A percentile compares a stretch with the other conserved stretches of the same genome.
Evolutionary conservation across 1,140 invertebrate species (phyloP).

Genomic region (Eufriesea mexicana): DNA sequence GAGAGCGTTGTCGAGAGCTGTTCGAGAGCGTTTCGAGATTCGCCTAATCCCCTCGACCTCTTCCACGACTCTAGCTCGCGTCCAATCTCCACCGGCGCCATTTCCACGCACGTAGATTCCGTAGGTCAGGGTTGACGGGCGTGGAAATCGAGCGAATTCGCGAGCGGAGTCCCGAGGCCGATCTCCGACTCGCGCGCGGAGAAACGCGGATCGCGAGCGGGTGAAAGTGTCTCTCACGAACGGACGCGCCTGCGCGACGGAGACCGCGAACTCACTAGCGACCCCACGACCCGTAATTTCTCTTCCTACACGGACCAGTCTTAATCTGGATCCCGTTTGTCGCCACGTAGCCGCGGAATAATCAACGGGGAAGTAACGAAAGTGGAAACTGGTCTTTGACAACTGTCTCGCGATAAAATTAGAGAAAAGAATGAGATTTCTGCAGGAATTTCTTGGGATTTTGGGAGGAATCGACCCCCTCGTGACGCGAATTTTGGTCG

Average conservation of each 20-base stretch:
- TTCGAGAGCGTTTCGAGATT: background rate
- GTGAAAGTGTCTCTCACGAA: constrained; percentile 71
- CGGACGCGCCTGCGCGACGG: background rate
- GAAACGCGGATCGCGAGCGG: constrained; percentile 66
- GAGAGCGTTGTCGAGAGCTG: background rate
- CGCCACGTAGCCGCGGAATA: too few relatives aligned
- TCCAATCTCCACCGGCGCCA: background rate
- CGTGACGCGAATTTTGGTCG: too few relatives aligned
- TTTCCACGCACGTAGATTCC: background rate
- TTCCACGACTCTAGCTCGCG: background rate
- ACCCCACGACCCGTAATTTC: constrained; percentile 37
- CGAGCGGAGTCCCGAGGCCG: constrained; percentile 22
- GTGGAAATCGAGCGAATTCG: constrained; percentile 69
- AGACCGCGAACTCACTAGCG: background rate
- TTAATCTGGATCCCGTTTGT: background rate
- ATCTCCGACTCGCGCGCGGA: constrained; percentile 64
- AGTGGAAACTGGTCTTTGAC: background rate
- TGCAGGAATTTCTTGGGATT: background rate
- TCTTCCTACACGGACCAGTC: constrained; percentile 23
- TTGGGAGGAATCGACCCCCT: background rate
- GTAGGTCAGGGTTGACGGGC: constrained; percentile 68
- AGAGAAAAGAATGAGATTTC: background rate
- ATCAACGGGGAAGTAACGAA: background rate
- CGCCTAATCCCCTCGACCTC: background rate
- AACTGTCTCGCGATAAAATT: background rate